These are phyloP conservation scores for Eulemur coronatus DNA, from an alignment of 2,797 vertebrate genomes.

Conservation along the genomic window DNA sequence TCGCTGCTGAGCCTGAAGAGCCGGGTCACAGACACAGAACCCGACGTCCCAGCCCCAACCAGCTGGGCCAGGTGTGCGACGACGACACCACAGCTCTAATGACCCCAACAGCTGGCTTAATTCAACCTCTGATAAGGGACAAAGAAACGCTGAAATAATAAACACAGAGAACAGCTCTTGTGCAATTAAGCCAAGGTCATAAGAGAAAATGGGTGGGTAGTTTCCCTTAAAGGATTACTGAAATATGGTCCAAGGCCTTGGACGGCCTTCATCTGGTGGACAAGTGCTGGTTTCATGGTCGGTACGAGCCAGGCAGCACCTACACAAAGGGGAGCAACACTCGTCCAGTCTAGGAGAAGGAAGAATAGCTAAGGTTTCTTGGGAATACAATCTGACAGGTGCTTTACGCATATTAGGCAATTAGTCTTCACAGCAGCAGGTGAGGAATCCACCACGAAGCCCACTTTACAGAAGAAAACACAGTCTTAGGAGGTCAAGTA, in stretches of 20 bases:
- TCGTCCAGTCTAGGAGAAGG: neutral
- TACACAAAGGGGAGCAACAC: fast-evolving
- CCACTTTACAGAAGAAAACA: neutral
- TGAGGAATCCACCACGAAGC: fast-evolving
- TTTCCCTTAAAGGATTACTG: neutral
- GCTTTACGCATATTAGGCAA: fast-evolving
- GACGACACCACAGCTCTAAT: fast-evolving
- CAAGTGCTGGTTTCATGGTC: fast-evolving
- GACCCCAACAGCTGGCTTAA: neutral
- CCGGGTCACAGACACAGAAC: neutral
- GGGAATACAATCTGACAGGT: neutral
- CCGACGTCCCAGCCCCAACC: neutral
- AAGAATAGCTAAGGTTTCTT: neutral
- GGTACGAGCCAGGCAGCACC: neutral
- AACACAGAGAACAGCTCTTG: neutral
- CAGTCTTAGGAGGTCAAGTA: neutral
- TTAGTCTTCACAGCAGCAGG: neutral
- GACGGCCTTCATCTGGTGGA: neutral
- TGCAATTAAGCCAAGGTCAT: neutral
- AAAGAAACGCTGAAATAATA: neutral
- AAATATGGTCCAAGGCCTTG: neutral
- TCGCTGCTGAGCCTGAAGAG: neutral
- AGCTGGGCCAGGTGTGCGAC: fast-evolving
- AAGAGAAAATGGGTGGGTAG: neutral
- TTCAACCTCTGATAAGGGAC: fast-evolving